Evolutionary conservation across 1,140 invertebrate species (phyloP).

Genomic region (Pinna nobilis): DNA sequence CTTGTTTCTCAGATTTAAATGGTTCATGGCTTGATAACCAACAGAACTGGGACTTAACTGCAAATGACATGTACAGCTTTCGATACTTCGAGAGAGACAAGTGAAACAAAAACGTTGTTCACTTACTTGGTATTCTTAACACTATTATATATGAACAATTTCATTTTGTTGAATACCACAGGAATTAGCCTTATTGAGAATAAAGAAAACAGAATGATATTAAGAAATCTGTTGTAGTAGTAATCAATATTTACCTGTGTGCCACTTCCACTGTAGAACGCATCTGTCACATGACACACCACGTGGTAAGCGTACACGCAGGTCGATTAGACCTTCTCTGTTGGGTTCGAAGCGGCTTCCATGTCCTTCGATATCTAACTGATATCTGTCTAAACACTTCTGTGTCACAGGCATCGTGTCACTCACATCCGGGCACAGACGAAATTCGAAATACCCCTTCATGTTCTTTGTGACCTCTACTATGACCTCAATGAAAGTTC

Average conservation of each 20-base stretch:
- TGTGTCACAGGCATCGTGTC: constrained; percentile 44
- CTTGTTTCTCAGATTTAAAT: too few relatives aligned
- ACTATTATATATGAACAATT: neutral
- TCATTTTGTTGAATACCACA: neutral
- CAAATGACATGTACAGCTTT: too few relatives aligned
- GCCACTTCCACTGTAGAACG: constrained; percentile 93
- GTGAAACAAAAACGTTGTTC: too few relatives aligned
- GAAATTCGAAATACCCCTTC: constrained; percentile 60
- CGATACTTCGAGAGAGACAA: too few relatives aligned
- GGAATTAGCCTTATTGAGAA: neutral
- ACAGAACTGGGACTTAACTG: too few relatives aligned
- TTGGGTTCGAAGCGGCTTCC: constrained; percentile 31
- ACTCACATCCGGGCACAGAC: constrained; percentile 71
- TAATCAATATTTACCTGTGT: constrained; percentile 80
- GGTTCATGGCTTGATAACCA: too few relatives aligned
- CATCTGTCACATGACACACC: constrained; percentile 90
- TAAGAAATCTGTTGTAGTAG: neutral
- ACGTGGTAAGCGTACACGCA: constrained; percentile 79
- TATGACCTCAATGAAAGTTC: constrained; percentile 64
- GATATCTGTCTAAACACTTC: constrained; percentile 49
- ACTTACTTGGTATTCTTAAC: too few relatives aligned
- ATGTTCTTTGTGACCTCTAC: constrained; percentile 50
- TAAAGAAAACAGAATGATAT: neutral
- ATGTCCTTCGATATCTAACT: constrained; percentile 26
- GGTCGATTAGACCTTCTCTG: constrained; percentile 21